A percentile compares a stretch with the other conserved stretches of the same genome.
These are phyloP conservation scores for Xiphophorus birchmanni DNA, from an alignment of 2,797 vertebrate species.

Conservation along the genomic window DNA sequence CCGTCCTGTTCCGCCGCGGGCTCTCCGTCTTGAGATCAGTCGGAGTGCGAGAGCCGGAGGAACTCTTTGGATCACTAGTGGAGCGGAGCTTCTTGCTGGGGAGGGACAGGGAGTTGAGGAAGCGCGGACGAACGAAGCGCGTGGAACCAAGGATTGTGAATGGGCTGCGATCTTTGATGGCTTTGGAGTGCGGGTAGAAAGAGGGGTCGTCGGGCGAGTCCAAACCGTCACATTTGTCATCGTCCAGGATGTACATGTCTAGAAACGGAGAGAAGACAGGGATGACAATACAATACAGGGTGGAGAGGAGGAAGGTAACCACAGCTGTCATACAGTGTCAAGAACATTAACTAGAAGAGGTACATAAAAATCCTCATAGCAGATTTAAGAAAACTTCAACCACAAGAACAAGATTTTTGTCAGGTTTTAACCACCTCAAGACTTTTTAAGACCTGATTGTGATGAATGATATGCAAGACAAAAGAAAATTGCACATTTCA, in stretches of 20 bases:
- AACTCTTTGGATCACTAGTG: slow-evolving; percentile 91
- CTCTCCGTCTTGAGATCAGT: slow-evolving; percentile 85
- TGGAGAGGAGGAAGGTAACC: not conserved
- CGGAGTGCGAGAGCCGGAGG: slow-evolving; percentile 76
- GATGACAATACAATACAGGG: not conserved
- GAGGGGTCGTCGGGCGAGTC: slow-evolving; percentile 90
- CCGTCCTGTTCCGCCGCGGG: slow-evolving; percentile 88
- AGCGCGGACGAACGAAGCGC: slow-evolving; percentile 91
- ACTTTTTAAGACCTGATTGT: too few relatives aligned
- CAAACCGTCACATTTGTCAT: slow-evolving; percentile 89
- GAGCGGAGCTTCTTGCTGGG: slow-evolving; percentile 96
- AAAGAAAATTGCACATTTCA: too few relatives aligned
- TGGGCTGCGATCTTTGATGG: slow-evolving; percentile 92
- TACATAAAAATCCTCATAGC: not conserved
- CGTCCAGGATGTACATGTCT: slow-evolving; percentile 97
- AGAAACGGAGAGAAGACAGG: slow-evolving; percentile 27
- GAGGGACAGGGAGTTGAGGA: slow-evolving; percentile 92
- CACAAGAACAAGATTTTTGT: too few relatives aligned
- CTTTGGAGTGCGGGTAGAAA: slow-evolving; percentile 88
- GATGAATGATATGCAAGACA: too few relatives aligned
- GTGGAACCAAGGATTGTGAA: slow-evolving; percentile 94
- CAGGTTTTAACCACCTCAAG: too few relatives aligned
- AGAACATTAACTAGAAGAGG: not conserved
- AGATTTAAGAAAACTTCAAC: not conserved
- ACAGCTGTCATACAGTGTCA: not conserved